Base-by-base conservation (phyloP, 2,797 vertebrate genomes). In the Lophius americanus region DNA sequence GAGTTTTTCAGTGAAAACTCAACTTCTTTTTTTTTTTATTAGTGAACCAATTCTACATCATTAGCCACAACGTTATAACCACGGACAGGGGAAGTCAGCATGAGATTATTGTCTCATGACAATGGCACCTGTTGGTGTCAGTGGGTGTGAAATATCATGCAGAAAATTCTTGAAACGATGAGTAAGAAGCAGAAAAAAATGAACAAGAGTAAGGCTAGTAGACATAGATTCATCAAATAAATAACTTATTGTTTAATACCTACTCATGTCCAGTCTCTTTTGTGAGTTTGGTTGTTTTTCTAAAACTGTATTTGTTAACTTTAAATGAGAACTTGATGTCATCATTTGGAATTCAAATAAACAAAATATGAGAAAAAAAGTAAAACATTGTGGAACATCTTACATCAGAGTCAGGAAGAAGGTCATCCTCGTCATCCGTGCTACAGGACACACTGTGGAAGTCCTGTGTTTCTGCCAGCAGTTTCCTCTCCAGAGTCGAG, bases 401-500 rank as follows among this genome's bases (percentile, higher is more conserved):
- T 83, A 95, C 94, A 56, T 94, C 93, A 69, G 92, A 94, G 73
- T 94, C 92, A 0, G 92, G 93, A 23, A 95, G 91, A 71, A 94
- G 86, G 77, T 94, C 93, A 0, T 95, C 94, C 50, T 94, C 92
- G 2, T 95, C 95, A 0, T 94, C 93, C 73, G 96, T 84, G 78
- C 92, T 94, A 83, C 93, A 94, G 64, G 94, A 92, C 33, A 90
- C 91, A 0, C 94, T 95, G 70, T 94, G 91, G 87, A 86, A 90
- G 81, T 95, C 91, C 84, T 93, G 93, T 33, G 91, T 89, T 77
- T 94, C 89, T 0, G 89, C 85, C 76, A 94, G 76, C 68, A 95
- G 90, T 84, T 94, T 93, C 74, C 89, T 91, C 79, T 94, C 89
- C 81, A 93, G 83, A 0, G 85, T 84, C 5, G 91, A 92, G 36